Evolutionary conservation across 2,113 vertebrate species (phyloP).

Genomic region (Ciconia maguari): DNA sequence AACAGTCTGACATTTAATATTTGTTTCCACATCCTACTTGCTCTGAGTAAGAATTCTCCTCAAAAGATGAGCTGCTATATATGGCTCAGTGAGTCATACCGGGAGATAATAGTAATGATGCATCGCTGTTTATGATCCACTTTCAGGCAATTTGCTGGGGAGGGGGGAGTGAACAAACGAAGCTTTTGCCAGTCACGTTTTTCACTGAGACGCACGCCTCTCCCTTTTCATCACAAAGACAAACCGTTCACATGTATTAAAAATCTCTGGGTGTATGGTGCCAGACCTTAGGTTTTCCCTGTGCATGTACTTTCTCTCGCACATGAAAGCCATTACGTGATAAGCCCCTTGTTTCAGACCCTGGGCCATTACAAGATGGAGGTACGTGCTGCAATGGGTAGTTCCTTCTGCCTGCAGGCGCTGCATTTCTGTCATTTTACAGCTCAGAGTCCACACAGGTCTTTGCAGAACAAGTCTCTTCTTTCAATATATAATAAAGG

Average conservation of each 20-base stretch:
- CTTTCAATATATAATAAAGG: background rate
- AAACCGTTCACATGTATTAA: background rate
- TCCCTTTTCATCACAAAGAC: background rate
- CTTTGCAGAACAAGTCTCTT: background rate
- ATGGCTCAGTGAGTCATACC: slow-evolving; percentile 48
- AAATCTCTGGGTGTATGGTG: background rate
- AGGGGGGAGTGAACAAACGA: background rate
- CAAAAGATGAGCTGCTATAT: slow-evolving; percentile 45
- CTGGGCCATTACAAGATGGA: background rate
- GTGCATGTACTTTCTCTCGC: background rate
- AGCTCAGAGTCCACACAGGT: background rate
- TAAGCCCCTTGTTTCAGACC: background rate
- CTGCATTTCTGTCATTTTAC: background rate
- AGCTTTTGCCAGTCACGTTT: slow-evolving; percentile 22
- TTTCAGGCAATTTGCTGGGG: slow-evolving; percentile 35
- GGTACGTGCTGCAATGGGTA: background rate
- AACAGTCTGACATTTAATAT: slow-evolving; percentile 11
- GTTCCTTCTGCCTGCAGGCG: background rate
- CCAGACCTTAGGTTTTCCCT: background rate
- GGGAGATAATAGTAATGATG: slow-evolving; percentile 14
- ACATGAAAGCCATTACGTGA: background rate
- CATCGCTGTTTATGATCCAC: slow-evolving; percentile 20
- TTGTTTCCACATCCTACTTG: slow-evolving; percentile 27
- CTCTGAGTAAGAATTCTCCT: slow-evolving; percentile 56
- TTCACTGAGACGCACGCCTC: background rate